Base-by-base conservation (phyloP, 2,113 vertebrate species). In the Pseudopipra pipra region DNA sequence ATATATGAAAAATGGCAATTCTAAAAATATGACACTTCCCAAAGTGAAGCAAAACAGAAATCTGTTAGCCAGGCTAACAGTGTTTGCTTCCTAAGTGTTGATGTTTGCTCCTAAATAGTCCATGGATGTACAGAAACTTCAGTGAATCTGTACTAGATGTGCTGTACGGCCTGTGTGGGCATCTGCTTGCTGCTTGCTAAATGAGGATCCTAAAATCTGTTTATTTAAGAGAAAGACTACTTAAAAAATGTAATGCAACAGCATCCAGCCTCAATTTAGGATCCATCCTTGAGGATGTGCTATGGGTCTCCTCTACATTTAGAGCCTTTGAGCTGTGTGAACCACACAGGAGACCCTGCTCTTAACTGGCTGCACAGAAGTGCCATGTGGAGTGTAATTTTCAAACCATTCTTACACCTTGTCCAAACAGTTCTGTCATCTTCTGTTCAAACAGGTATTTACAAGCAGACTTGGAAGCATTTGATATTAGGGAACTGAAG, bases 401-500 rank as follows among this genome's bases (percentile, higher is more conserved):
- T 51, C 51, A 71, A 37, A 61, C 25, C 41, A 23, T 19, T 41
- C 14, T 27, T 74, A 7, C 12, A 65, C 47, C 30, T 75, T 47
- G 28, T 49, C 47, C 47, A 59, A 78, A 18, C 19, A 68, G 15
- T 37, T 37, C 19, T 58, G 2, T 51, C 28, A 1, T 72, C 28
- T 33, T 95, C 59, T 93, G 20, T 96, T 93, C 21, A 24, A 91
- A 91, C 85, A 99, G 99, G 99, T 99, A 99, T 92, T 98, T 99
- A 66, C 99, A 99, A 95, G 99, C 99, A 65, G 99, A 99, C 84
- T 97, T 98, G 65, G 99, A 99, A 89, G 98, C 98, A 84, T 99
- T 99, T 98, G 99, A 99, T 97, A 98, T 99, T 85, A 97, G 98
- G 95, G 99, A 99, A 62, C 90, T 99, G 58, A 99, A 99, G 72